A percentile compares a stretch with the other conserved stretches of the same genome.
Evolutionary conservation across 2,888 invertebrate species (phyloP).

Genomic region (Cepaea hortensis): DNA sequence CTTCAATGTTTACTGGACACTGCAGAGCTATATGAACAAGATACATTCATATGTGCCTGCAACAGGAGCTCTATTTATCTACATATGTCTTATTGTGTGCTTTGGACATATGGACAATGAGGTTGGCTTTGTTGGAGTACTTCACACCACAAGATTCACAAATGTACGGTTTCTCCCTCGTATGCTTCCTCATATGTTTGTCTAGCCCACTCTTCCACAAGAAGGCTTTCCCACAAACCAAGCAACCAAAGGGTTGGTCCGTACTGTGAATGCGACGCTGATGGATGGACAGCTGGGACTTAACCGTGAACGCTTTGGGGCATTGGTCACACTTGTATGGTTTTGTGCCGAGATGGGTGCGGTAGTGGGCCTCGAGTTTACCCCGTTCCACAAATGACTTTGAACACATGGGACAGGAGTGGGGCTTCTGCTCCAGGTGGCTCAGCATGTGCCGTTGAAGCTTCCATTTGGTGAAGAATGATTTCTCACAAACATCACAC

Average conservation of each 20-base stretch:
- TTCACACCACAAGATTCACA: slow-evolving; percentile 41
- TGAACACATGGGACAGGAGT: slow-evolving; percentile 50
- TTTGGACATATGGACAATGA: slow-evolving; percentile 46
- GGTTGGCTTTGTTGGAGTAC: slow-evolving; percentile 47
- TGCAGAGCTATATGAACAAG: too few species aligned
- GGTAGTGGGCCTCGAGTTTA: slow-evolving; percentile 49
- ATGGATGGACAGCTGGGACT: slow-evolving; percentile 48
- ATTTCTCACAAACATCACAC: slow-evolving; percentile 51
- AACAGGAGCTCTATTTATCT: slow-evolving; percentile 22
- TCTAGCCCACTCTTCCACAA: slow-evolving; percentile 47
- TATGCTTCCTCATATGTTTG: slow-evolving; percentile 48
- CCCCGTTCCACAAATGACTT: slow-evolving; percentile 48
- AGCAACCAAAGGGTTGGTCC: slow-evolving; percentile 46
- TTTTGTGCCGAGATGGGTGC: slow-evolving; percentile 50
- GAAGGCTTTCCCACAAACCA: slow-evolving; percentile 46
- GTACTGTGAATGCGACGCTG: slow-evolving; percentile 47
- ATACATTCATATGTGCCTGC: background rate
- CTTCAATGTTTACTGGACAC: too few species aligned
- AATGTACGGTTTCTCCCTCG: slow-evolving; percentile 43
- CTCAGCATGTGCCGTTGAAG: slow-evolving; percentile 52
- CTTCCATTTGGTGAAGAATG: slow-evolving; percentile 52
- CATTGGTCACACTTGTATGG: slow-evolving; percentile 52
- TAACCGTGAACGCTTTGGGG: slow-evolving; percentile 48
- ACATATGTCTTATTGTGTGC: slow-evolving; percentile 42
- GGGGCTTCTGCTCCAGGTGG: slow-evolving; percentile 48